Percentiles rank a stretch among this genome's conserved stretches.
phyloP scores from a whole-genome alignment of 2,113 vertebrate species.

The Cygnus buccinator region DNA sequence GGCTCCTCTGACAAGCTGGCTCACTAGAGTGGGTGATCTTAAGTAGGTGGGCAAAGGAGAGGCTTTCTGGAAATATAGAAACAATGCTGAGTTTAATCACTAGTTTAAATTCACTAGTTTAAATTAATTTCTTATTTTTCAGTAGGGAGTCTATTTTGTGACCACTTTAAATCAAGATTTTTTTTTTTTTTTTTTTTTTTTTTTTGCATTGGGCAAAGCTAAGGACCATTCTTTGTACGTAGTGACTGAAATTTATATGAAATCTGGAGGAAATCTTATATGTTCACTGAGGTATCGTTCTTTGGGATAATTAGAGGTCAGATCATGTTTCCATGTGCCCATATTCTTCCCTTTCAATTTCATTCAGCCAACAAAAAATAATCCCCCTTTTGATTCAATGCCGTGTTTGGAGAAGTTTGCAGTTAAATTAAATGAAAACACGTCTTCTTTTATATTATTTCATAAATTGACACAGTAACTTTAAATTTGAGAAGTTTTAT shows the following conservation, averaged over 20 bases:
- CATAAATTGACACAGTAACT: neutral
- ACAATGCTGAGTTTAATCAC: neutral
- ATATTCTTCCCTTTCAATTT: neutral
- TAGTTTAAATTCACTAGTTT: neutral
- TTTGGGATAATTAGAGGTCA: neutral
- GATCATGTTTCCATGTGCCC: neutral
- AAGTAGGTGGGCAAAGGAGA: neutral
- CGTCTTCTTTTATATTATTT: neutral
- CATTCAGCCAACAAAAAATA: neutral
- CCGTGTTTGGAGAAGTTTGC: neutral
- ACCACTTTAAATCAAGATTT: neutral
- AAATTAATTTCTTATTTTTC: conserved; percentile 27
- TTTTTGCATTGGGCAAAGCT: neutral
- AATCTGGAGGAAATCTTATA: neutral
- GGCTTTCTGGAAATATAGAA: neutral
- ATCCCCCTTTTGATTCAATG: neutral
- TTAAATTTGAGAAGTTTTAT: conserved; percentile 27
- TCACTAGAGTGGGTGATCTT: neutral
- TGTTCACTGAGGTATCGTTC: accelerated
- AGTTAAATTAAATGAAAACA: neutral
- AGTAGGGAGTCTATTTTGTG: neutral
- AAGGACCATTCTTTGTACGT: neutral
- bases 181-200: neutral
- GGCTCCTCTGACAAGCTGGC: neutral
- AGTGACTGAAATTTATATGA: neutral